phyloP scores from a whole-genome alignment of 2,797 vertebrate genomes.

The Hypotaenidia okinawae region DNA sequence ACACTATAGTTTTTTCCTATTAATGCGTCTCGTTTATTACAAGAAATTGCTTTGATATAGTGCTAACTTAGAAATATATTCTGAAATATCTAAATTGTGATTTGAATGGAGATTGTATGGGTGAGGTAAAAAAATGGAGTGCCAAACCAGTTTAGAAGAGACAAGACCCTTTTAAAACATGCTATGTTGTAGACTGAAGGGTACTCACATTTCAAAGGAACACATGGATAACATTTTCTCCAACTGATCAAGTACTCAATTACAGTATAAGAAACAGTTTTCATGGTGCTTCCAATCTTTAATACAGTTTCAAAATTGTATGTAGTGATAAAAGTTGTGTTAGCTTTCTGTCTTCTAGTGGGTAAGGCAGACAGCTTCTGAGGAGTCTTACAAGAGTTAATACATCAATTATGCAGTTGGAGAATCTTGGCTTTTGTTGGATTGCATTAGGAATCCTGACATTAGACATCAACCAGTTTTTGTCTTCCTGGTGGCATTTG shows the following conservation, averaged over 20 bases:
- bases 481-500: not conserved
- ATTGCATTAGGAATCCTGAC: not conserved
- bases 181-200: not conserved
- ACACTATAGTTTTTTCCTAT: not conserved
- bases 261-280: not conserved
- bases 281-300: not conserved
- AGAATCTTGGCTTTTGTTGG: not conserved
- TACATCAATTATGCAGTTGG: not conserved
- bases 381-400: not conserved
- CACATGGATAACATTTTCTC: not conserved
- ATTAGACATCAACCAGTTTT: not conserved
- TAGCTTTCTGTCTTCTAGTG: not conserved
- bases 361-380: not conserved
- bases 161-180: not conserved
- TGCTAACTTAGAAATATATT: not conserved
- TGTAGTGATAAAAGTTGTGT: not conserved
- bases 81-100: not conserved
- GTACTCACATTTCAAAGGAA: not conserved
- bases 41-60: not conserved
- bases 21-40: not conserved
- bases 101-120: not conserved
- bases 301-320: not conserved
- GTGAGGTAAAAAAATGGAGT: not conserved
- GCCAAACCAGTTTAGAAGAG: not conserved
- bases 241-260: not conserved